phyloP scores from a whole-genome alignment of 2,113 vertebrate genomes.

The Sinocyclocheilus maitianheensis region DNA sequence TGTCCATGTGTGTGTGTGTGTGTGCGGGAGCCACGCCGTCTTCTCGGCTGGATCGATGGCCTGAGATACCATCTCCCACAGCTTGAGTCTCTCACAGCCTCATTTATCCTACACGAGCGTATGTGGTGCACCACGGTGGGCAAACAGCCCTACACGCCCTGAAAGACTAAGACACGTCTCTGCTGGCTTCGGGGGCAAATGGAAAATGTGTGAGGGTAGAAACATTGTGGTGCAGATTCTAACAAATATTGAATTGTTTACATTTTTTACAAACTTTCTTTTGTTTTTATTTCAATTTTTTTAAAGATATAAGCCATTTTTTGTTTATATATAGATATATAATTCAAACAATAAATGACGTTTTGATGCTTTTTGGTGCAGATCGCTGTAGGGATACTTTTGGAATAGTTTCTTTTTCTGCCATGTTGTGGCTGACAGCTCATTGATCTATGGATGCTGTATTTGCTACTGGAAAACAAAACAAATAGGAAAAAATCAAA shows the following conservation, averaged over 20 bases:
- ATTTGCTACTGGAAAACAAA: too few relatives aligned
- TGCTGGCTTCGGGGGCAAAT: not conserved
- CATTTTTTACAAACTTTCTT: not conserved
- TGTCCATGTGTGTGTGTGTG: not conserved
- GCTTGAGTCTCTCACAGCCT: slow-evolving; percentile 15
- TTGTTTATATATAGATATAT: too few relatives aligned
- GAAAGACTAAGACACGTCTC: not conserved
- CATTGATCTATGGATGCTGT: too few relatives aligned
- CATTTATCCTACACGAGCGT: slow-evolving; percentile 17
- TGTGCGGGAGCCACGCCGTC: slow-evolving; percentile 1
- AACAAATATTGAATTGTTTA: not conserved
- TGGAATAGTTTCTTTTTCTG: too few relatives aligned
- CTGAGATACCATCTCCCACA: slow-evolving; percentile 15
- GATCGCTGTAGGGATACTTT: too few relatives aligned
- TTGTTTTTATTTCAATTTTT: not conserved
- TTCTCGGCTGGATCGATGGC: slow-evolving; percentile 30
- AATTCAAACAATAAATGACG: too few relatives aligned
- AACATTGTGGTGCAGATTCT: not conserved
- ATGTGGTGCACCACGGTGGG: slow-evolving; percentile 1
- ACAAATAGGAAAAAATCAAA: too few relatives aligned
- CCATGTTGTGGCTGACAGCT: too few relatives aligned
- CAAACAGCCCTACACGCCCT: not conserved
- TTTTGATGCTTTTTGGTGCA: too few relatives aligned
- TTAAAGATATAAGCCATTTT: not conserved
- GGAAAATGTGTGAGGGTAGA: not conserved